Evolutionary conservation across 2,797 vertebrate genomes (phyloP), one percentile per base, ranked within the genome.

Genomic region (Salmo trutta): DNA sequence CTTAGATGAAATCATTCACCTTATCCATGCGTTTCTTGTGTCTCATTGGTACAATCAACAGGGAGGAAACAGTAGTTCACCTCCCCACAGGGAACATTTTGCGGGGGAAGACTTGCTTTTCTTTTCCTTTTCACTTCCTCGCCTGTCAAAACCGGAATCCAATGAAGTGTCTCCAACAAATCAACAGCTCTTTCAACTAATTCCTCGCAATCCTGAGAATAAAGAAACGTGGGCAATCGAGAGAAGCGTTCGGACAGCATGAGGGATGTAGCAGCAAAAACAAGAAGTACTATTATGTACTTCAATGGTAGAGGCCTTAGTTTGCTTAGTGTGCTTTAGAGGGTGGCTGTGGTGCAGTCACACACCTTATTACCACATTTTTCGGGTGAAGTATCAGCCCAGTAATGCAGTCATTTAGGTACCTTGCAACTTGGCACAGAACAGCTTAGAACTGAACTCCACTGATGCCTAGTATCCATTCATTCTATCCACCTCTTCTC

Each of bases 101-200:
- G 41, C 67, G 66, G 75, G 77, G 73, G 76, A 77, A 75, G 65
- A 33, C 7, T 17, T 19, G 15, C 59, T 19, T 24, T 41, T 59
- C 73, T 27, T 21, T 29, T 56, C 1, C 52, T 29, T 54, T 56
- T 80, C 65, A 77, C 77, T 47, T 29, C 56, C 51, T 80, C 54
- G 75, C 77, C 77, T 71, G 76, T 85, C 77, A 77, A 71, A 86
- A 78, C 73, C 68, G 78, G 41, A 88, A 86, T 84, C 69, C 81
- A 69, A 70, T 65, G 36, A 71, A 79, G 56, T 64, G 51, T 33
- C 24, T 54, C 80, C 29, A 27, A 47, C 74, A 74, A 59, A 71
- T 52, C 29, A 80, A 59, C 14, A 7, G 3, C 64, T 54, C 71
- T 52, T 73, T 21, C 64, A 80, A 80, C 77, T 1, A 74, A 69